Base-by-base conservation (phyloP, 2,113 vertebrate genomes). In the Stegastes partitus region DNA sequence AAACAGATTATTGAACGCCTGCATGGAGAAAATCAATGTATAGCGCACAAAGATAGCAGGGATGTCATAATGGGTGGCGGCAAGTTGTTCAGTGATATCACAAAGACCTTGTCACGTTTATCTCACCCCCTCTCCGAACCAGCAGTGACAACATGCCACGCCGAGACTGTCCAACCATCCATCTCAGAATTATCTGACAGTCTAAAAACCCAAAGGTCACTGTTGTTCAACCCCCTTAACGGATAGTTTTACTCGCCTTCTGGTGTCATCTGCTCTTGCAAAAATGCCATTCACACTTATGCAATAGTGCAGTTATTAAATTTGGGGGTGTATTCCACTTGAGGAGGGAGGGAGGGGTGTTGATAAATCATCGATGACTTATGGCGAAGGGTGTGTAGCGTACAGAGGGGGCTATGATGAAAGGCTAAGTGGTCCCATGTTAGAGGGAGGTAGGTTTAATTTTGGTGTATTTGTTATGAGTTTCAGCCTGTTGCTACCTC, bases 331-430 rank as follows among this genome's bases (percentile, higher is more conserved):
- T 77, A 61, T 71, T 75, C 62, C 47, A 53, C 56, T 63, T 26
- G 16, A 70, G 42, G 47, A 63, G 63, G 84, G 47, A 63, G 63
- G 84, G 73, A 81, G 71, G 73, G 37, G 77, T 53, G 26, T 39
- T 71, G 55, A 83, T 90, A 86, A 83, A 83, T 91, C 86, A 83
- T 28, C 0, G 12, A 59, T 56, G 49, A 79, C 26, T 75, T 71
- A 72, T 58, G 50, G 15, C 51, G 56, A 55, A 12, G 55, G 64
- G 54, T 4, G 9, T 62, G 66, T 31, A 42, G 53, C 61, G 44
- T 42, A 74, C 57, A 55, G 19, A 11, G 64, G 23, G 7, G 16
- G 34, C 58, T 42, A 54, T 55, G 54, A n/a, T 61, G 26, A 68
- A 72, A 67, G 5, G 9, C 2, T 26, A 53, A 78, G 63, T 58